Evolutionary conservation across 2,113 vertebrate genomes (phyloP).

Genomic region (Manacus vitellinus): DNA sequence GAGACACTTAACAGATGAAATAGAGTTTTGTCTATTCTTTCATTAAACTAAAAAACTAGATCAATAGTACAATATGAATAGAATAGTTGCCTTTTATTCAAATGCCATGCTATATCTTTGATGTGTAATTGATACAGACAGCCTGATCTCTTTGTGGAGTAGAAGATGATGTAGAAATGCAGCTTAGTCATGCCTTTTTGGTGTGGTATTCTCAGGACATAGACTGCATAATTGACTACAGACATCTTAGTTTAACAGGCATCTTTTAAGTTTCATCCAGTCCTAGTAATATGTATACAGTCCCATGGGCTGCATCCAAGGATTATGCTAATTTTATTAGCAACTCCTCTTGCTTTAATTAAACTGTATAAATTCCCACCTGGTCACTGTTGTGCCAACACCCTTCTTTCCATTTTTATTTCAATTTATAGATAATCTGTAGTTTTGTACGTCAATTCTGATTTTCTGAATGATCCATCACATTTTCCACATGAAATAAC

Average conservation of each 20-base stretch:
- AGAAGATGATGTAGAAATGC: not conserved
- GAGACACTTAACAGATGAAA: not conserved
- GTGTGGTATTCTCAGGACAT: conserved; percentile 27
- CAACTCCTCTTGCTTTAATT: conserved; percentile 58
- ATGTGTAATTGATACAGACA: not conserved
- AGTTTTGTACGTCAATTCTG: not conserved
- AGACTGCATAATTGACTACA: conserved; percentile 34
- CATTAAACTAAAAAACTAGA: not conserved
- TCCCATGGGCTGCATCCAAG: conserved; percentile 55
- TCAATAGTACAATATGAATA: not conserved
- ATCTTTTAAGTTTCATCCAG: conserved; percentile 43
- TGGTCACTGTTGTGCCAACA: conserved; percentile 61
- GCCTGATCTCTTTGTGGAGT: not conserved
- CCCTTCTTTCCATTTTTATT: not conserved
- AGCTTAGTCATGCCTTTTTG: not conserved
- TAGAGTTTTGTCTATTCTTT: not conserved
- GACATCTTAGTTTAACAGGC: conserved; percentile 33
- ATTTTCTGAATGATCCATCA: not conserved
- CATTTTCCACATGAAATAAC: not conserved
- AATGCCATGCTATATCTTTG: not conserved
- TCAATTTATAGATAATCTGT: not conserved
- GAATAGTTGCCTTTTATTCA: not conserved
- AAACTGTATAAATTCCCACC: conserved; percentile 53
- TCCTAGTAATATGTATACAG: not conserved
- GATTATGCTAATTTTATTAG: conserved; percentile 65